A percentile compares a stretch with the other conserved stretches of the same genome.
These are phyloP conservation scores for Cryptoprocta ferox DNA, from an alignment of 2,797 vertebrate species.

Conservation along the genomic window DNA sequence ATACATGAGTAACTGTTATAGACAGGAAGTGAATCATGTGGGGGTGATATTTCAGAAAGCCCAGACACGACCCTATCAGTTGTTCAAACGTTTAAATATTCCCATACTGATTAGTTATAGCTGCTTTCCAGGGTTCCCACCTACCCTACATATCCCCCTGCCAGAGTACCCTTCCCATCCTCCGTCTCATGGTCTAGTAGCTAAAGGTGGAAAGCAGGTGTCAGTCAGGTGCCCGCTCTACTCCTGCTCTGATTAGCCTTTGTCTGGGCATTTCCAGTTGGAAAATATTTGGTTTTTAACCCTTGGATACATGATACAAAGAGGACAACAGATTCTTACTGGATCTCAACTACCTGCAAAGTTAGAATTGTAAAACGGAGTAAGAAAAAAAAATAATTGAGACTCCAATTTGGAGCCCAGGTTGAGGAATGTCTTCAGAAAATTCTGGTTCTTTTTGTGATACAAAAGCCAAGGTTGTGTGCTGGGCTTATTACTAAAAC, in stretches of 20 bases:
- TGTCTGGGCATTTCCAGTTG: not conserved
- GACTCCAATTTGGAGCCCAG: not conserved
- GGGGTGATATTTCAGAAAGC: not conserved
- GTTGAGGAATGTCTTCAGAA: conserved; percentile 30
- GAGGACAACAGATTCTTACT: not conserved
- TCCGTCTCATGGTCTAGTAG: not conserved
- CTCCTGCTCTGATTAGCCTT: not conserved
- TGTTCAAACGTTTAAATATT: not conserved
- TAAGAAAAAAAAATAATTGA: not conserved
- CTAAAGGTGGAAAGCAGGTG: not conserved
- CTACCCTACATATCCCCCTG: not conserved
- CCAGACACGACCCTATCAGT: not conserved
- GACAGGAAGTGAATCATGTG: not conserved
- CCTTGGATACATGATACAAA: not conserved
- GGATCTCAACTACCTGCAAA: not conserved
- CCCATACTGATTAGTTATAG: not conserved
- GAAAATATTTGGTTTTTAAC: not conserved
- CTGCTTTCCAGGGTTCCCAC: not conserved
- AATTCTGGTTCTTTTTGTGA: not conserved
- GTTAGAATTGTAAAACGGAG: not conserved
- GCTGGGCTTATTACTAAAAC: not conserved
- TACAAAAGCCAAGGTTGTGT: not conserved
- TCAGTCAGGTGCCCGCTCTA: not conserved
- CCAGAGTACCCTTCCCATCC: not conserved
- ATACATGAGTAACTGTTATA: not conserved